Evolutionary conservation across 2,888 invertebrate species (phyloP), one percentile per base, ranked within the genome.

Genomic region (Acheta domesticus): DNA sequence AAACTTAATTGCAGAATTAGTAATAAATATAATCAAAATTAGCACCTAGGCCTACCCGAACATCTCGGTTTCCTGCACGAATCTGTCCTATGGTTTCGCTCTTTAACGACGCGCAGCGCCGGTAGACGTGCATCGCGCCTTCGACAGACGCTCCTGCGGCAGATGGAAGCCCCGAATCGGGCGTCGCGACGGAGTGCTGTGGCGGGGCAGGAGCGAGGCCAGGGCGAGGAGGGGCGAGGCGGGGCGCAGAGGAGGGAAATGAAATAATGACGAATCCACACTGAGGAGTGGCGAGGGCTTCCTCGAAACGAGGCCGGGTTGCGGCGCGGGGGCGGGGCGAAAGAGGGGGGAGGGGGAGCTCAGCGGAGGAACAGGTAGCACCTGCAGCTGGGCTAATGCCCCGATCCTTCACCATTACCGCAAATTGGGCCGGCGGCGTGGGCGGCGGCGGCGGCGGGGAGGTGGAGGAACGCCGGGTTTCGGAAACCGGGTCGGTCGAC

Each of bases 321-420:
- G 62, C n/a, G 62, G 62, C 16, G 16, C n/a, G 62, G 62, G 14
- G 62, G 62, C 2, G 2, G 62, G 62, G 62, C 19, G 62, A n/a
- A n/a, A n/a, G 19, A 16, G 62, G n/a, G 62, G 12, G 62, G n/a
- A 16, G 62, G 14, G 12, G 12, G n/a, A 16, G 62, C 62, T 36
- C 36, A 8, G 36, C 8, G 36, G 8, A 36, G 36, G 36, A 36
- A 36, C 36, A 62, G 62, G 62, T 62, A 62, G 16, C 62, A 62
- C 62, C 62, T 62, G 62, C 62, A 62, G 36, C 62, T 16, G n/a
- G 62, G 62, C 62, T 62, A 62, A 62, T 62, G 62, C 62, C 62
- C n/a, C 62, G 62, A 62, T 62, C 62, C 62, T 62, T 62, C 62
- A 62, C 62, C 62, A 62, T 62, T 62, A 62, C 62, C 62, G 16